These are phyloP conservation scores for Rhynchotus rufescens DNA, from an alignment of 2,797 vertebrate species.

Conservation along the genomic window DNA sequence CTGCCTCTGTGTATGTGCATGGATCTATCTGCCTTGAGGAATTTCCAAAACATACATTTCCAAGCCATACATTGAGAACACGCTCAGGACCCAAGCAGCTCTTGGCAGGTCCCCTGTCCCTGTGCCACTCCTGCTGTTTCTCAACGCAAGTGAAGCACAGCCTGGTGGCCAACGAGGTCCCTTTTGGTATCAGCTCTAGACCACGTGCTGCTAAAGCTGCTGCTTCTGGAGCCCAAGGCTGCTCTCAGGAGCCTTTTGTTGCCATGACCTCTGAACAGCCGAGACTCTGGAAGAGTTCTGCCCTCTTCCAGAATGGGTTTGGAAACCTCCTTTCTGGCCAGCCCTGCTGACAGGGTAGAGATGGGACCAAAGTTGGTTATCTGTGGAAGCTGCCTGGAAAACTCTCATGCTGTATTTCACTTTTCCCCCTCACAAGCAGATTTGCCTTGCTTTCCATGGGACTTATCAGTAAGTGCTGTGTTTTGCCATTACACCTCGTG, in stretches of 20 bases:
- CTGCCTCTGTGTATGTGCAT: neutral
- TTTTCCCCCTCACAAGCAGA: neutral
- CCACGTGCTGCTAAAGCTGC: neutral
- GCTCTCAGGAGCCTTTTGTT: neutral
- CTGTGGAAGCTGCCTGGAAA: neutral
- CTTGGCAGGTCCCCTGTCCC: neutral
- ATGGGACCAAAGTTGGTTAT: neutral
- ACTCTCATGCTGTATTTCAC: neutral
- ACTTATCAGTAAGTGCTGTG: neutral
- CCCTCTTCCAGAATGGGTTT: neutral
- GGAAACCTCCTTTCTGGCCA: neutral
- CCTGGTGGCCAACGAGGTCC: neutral
- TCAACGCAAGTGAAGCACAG: neutral
- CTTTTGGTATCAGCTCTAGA: neutral
- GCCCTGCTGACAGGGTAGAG: neutral
- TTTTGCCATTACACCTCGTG: neutral
- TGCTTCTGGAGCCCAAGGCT: neutral
- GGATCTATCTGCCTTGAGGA: neutral
- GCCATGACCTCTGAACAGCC: neutral
- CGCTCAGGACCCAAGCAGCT: neutral
- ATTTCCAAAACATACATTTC: neutral
- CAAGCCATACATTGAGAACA: neutral
- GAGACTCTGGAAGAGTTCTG: too few species aligned
- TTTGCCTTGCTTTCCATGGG: neutral
- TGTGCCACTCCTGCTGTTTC: fast-evolving